Evolutionary conservation across 1,140 invertebrate species (phyloP).

Genomic region (Pararge aegeria): DNA sequence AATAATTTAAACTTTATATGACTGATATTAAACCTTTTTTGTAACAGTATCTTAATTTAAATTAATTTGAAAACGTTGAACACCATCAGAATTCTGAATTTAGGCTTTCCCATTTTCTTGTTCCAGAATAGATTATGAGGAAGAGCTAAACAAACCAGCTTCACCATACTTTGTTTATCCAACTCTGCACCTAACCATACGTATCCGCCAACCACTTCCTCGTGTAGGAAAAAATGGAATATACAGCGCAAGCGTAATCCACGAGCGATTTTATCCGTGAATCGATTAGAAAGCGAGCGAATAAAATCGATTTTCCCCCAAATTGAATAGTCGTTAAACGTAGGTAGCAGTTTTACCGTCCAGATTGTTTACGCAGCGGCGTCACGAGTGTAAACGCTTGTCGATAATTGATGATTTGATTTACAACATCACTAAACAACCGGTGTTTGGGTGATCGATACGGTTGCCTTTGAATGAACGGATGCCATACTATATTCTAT

Average conservation of each 20-base stretch:
- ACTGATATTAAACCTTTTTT: too few species aligned
- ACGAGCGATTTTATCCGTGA: conserved; percentile 62
- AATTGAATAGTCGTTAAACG: conserved; percentile 74
- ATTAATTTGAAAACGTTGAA: too few species aligned
- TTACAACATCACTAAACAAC: conserved; percentile 78
- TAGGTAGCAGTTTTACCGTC: conserved; percentile 71
- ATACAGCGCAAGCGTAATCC: conserved; percentile 32
- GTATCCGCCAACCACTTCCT: conserved; percentile 71
- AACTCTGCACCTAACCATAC: conserved; percentile 35
- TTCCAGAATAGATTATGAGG: conserved; percentile 7
- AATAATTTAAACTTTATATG: too few species aligned
- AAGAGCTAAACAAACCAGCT: conserved; percentile 37
- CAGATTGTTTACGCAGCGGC: conserved; percentile 75
- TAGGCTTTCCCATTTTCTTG: background rate
- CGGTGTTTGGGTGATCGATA: conserved; percentile 67
- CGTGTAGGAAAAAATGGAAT: conserved; percentile 48
- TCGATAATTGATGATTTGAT: conserved; percentile 80
- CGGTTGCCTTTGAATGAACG: conserved; percentile 63
- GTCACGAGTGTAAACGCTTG: conserved; percentile 75
- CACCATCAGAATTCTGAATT: background rate
- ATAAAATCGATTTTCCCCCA: conserved; percentile 79
- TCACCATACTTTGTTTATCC: conserved; percentile 32
- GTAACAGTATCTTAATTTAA: too few species aligned
- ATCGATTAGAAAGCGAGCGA: conserved; percentile 72
- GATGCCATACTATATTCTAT: conserved; percentile 20